Evolutionary conservation across 1,140 invertebrate genomes (phyloP), one percentile per base, ranked within the genome.

Genomic region (Drosophila novamexicana): DNA sequence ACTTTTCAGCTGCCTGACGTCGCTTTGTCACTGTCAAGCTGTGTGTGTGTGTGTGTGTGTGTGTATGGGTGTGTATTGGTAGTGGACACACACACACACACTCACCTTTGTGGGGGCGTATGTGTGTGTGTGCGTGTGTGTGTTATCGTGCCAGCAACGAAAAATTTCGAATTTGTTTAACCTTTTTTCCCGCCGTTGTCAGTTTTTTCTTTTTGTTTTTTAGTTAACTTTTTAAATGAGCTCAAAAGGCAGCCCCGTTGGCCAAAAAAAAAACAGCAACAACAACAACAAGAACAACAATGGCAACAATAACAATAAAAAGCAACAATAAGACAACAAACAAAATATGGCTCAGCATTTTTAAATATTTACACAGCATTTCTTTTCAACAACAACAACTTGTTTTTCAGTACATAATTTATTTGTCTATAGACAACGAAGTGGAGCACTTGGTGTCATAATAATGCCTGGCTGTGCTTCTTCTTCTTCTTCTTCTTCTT

Each of bases 341-440:
- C 75, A 75, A 75, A 80, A 75, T 63, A 61, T 69, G 64, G 68
- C 79, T 74, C 66, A 65, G 74, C 56, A 34, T 77, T 81, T 85
- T 82, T 79, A 73, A 83, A 88, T 86, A 86, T 86, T 86, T 86
- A 86, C 83, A 79, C 83, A 86, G 83, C 83, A 88, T 86, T 86
- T 86, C 85, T 81, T 62, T 71, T 47, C 50, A 8, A 40, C 68
- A 58, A 59, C 62, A 59, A 58, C 50, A 56, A 63, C 50, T 75
- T 70, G 53, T 75, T 75, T 69, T 70, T 75, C 64, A 71, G 67
- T 71, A 75, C 66, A 71, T 71, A 77, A 78, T 82, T 79, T 78
- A 73, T 85, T 85, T 84, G 79, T 77, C 64, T 75, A 70, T 64
- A 80, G 75, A 78, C 81, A 81, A 64, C 76, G 57, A 82, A 86